Percentiles rank a stretch among this genome's conserved stretches.
Evolutionary conservation across 2,888 invertebrate genomes (phyloP).

Genomic region (Amblyjoppa proteus): DNA sequence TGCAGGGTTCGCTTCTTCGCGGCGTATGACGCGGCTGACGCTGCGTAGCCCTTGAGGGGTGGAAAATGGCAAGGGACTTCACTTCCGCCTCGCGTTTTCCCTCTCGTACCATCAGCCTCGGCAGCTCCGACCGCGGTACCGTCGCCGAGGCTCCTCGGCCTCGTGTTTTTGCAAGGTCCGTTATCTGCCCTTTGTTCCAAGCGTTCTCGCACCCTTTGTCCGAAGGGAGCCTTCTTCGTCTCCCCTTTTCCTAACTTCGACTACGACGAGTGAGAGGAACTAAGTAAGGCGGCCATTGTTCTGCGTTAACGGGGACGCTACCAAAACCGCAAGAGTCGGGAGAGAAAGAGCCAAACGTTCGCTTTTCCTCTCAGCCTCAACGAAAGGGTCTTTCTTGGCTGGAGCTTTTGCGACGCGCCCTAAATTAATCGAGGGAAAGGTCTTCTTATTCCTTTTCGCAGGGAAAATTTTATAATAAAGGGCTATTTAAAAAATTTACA

Average conservation of each 20-base stretch:
- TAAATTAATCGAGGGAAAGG: constrained; percentile 64
- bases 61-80: constrained; percentile 63
- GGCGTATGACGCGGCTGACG: constrained; percentile 5
- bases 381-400: background rate
- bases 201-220: constrained; percentile 79
- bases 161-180: constrained; percentile 80
- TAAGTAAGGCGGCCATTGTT: constrained; percentile 60
- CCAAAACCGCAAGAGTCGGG: constrained; percentile 29
- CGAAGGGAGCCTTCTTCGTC: constrained; percentile 61
- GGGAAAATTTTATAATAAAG: constrained; percentile 63
- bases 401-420: constrained; percentile 15
- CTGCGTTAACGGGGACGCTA: constrained; percentile 37
- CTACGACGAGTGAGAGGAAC: constrained; percentile 23
- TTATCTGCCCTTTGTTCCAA: constrained; percentile 83
- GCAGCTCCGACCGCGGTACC: constrained; percentile 27
- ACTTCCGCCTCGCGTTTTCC: constrained; percentile 53
- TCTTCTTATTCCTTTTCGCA: constrained; percentile 56
- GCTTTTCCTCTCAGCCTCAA: background rate
- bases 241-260: constrained; percentile 49
- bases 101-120: constrained; percentile 30
- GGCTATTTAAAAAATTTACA: constrained; percentile 79
- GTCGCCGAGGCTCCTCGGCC: constrained; percentile 40
- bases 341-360: background rate
- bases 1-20: constrained; percentile 16
- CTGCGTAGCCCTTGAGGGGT: constrained; percentile 24